Conservation (phyloP, 2,113 vertebrate genomes). For the Scartelaos histophorus region DNA sequence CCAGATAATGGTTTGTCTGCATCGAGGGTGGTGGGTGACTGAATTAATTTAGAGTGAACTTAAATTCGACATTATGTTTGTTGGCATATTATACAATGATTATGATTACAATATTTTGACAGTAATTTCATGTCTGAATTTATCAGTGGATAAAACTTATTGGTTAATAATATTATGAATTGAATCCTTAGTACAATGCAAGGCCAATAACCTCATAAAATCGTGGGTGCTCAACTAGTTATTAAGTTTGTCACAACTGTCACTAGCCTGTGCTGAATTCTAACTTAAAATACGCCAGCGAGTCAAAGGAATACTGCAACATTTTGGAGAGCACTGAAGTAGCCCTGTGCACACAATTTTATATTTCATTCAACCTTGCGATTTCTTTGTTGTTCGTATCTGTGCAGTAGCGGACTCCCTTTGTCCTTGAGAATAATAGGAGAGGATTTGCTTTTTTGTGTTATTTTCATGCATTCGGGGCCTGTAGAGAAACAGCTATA, state of each 20-base stretch:
- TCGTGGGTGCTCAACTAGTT: background rate
- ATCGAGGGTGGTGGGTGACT: background rate
- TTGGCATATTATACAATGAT: background rate
- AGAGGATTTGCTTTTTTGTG: slow-evolving; percentile 43
- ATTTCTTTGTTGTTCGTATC: slow-evolving; percentile 22
- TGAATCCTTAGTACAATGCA: background rate
- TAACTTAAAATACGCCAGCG: background rate
- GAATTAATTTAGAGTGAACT: background rate
- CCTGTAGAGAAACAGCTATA: slow-evolving; percentile 40
- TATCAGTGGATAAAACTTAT: no score
- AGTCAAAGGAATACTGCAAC: background rate
- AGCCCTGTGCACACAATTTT: slow-evolving; percentile 13
- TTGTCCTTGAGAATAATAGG: slow-evolving; percentile 55
- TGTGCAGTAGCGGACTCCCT: slow-evolving; percentile 25
- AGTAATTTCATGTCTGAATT: background rate
- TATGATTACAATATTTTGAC: background rate
- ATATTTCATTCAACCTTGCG: slow-evolving; percentile 13
- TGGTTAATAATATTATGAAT: background rate
- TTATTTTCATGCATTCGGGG: slow-evolving; percentile 47
- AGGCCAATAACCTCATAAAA: background rate
- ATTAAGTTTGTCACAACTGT: background rate
- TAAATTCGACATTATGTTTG: background rate
- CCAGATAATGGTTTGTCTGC: background rate
- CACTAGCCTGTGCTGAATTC: background rate
- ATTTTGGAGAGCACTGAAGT: background rate